A percentile compares a stretch with the other conserved stretches of the same genome.
These are phyloP conservation scores for Meganola albula DNA, from an alignment of 2,888 invertebrate genomes.

Conservation along the genomic window DNA sequence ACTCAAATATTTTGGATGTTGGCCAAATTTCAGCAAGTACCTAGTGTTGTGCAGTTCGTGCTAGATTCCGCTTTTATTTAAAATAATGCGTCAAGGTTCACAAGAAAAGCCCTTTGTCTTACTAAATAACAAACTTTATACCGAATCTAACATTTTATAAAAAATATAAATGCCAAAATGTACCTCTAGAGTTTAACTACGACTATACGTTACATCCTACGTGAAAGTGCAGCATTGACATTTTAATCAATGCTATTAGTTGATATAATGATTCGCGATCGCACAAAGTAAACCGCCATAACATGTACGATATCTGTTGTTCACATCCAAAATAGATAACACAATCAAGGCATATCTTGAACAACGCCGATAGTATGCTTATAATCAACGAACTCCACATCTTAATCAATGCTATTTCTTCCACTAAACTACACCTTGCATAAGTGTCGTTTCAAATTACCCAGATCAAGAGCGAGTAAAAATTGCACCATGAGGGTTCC, in stretches of 20 bases:
- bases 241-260: too few relatives aligned
- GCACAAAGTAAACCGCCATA: conserved; percentile 25
- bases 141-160: too few relatives aligned
- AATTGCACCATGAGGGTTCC: too few relatives aligned
- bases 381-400: conserved; percentile 43
- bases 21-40: conserved; percentile 38
- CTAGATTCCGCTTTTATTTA: conserved; percentile 21
- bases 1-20: conserved; percentile 34
- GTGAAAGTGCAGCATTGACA: too few relatives aligned
- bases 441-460: too few relatives aligned
- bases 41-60: conserved; percentile 24
- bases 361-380: neutral
- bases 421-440: too few relatives aligned
- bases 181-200: too few relatives aligned
- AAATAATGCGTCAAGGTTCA: conserved; percentile 14
- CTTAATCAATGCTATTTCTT: conserved; percentile 41
- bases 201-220: too few relatives aligned
- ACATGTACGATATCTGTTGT: conserved; percentile 28
- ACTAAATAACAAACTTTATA: too few relatives aligned
- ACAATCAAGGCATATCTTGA: conserved; percentile 39
- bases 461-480: too few relatives aligned
- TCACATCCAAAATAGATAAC: conserved; percentile 43
- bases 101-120: conserved; percentile 19
- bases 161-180: too few relatives aligned
- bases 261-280: too few relatives aligned